Evolutionary conservation across 2,113 vertebrate genomes (phyloP).

Genomic region (Lepidiolamprologus cunningtoni): DNA sequence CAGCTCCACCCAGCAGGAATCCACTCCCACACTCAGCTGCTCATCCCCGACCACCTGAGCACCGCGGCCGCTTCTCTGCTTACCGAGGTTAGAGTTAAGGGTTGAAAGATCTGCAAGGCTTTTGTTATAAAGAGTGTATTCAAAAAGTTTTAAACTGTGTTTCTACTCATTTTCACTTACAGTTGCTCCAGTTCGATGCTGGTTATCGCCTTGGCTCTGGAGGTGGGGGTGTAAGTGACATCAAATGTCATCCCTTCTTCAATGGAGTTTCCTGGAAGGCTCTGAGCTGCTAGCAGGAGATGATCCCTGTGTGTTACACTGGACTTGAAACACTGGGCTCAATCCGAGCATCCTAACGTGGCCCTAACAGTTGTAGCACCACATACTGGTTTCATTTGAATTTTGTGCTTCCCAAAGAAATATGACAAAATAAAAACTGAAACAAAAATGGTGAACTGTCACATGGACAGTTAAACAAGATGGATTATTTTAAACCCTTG

Average conservation of each 20-base stretch:
- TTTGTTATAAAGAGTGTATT: background rate
- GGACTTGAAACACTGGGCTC: background rate
- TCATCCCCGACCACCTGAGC: slow-evolving; percentile 84
- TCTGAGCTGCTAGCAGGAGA: slow-evolving; percentile 69
- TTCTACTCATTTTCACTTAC: background rate
- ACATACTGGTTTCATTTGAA: background rate
- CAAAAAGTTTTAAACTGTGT: background rate
- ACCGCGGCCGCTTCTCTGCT: slow-evolving; percentile 82
- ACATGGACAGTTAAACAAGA: background rate
- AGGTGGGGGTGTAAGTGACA: slow-evolving; percentile 77
- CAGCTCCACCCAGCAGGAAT: slow-evolving; percentile 88
- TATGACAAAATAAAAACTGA: background rate
- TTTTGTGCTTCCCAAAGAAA: slow-evolving; percentile 35
- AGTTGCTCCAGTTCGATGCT: slow-evolving; percentile 88
- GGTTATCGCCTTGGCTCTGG: slow-evolving; percentile 80
- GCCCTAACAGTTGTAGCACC: background rate
- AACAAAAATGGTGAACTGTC: background rate
- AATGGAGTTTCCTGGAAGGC: slow-evolving; percentile 79
- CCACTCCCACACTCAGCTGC: slow-evolving; percentile 84
- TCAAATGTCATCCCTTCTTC: slow-evolving; percentile 94
- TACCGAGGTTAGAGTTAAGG: slow-evolving; percentile 75
- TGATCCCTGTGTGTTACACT: background rate
- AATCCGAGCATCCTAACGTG: background rate
- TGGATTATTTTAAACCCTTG: background rate
- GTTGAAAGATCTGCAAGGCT: background rate